Percentiles rank a stretch among this genome's conserved stretches.
phyloP scores from a whole-genome alignment of 1,140 invertebrate genomes.

The Calephelis nemesis region DNA sequence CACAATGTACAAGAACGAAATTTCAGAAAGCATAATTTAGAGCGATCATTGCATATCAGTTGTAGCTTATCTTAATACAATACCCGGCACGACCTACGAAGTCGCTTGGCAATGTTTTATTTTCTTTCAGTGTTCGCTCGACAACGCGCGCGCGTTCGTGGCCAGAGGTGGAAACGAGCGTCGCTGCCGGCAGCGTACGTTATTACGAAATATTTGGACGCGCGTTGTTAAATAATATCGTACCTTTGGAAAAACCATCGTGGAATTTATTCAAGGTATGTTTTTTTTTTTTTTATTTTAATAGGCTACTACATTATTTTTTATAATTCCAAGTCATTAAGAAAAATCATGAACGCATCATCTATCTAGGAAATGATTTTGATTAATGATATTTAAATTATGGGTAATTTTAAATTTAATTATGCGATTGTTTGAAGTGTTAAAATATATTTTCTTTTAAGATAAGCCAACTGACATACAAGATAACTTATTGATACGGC shows the following conservation, averaged over 20 bases:
- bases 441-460: no score
- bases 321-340: no score
- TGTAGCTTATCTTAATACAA: conserved; percentile 2
- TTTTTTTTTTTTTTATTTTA: background rate
- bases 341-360: no score
- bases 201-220: conserved; percentile 9
- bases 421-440: no score
- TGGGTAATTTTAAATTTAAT: no score
- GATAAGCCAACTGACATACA: no score
- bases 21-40: no score
- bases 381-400: no score
- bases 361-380: no score
- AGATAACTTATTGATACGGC: no score
- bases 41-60: no score
- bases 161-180: conserved; percentile 21
- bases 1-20: no score
- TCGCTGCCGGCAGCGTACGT: conserved; percentile 23
- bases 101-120: background rate
- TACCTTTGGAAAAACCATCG: background rate
- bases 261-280: background rate
- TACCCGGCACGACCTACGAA: background rate
- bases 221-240: conserved; percentile 9
- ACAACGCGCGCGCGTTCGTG: conserved; percentile 15
- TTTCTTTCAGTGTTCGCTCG: conserved; percentile 1
- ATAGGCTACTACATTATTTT: background rate